Evolutionary conservation across 2,797 vertebrate species (phyloP), one percentile per base, ranked within the genome.

Genomic region (Oreortyx pictus): DNA sequence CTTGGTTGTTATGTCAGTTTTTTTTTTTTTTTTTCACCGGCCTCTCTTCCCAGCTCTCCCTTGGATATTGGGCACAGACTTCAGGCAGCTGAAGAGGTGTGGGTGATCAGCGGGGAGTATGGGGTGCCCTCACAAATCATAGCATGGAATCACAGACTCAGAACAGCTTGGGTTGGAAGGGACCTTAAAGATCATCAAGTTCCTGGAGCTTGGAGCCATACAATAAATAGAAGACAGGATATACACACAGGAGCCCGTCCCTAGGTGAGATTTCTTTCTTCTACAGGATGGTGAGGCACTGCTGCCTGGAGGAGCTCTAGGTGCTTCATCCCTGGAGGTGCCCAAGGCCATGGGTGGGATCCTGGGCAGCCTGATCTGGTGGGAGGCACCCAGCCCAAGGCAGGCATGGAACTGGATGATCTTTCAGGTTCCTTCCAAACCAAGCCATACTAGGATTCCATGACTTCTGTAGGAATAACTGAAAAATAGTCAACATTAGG

Each of bases 1-100:
- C 94, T 74, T 86, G 92, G 94, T 91, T 37, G 35, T 31, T 59
- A 68, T 39, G 91, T 94, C 89, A 90, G 88, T 95, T 92, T 84
- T 91, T 29, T 54, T 54, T 52, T 50, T 27, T 52, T 27, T 50
- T 15, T 27, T 6, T 92, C 92, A 92, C 77, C 41, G 9, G 89
- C 70, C 78, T 94, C 77, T 67, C 88, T 89, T 70, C 89, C 94
- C 61, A 74, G 91, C 59, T 25, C 84, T 88, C 67, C 49, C 72
- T 82, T 50, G 71, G 75, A 39, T 56, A 86, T 86, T 64, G 3
- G 39, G 84, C 88, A 67, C 5, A 33, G 61, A 67, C 79, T 44
- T 27, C 88, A 82, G 77, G 66, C 80, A 76, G 61, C 80, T 62
- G 41, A 52, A 65, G 77, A 31, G 33, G 9, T 5, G 60, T 25